Evolutionary conservation across 2,113 vertebrate genomes (phyloP), one percentile per base, ranked within the genome.

Genomic region (Hiodon tergisus): DNA sequence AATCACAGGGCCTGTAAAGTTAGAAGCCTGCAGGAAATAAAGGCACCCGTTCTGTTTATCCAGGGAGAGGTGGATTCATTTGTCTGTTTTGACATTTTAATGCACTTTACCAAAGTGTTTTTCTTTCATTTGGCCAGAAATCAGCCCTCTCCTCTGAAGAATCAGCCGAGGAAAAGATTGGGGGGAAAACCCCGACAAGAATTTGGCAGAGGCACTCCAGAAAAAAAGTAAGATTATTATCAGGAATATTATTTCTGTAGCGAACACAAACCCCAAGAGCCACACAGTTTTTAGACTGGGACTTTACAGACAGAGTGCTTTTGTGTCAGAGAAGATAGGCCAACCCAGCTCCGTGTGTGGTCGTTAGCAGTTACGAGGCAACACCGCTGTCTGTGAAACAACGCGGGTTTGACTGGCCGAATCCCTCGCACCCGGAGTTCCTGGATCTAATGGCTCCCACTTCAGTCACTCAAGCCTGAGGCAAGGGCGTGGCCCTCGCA

Each of bases 41-140:
- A 78, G 63, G 50, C 70, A 69, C 57, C 58, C 47, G 57, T 62
- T 76, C 58, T 76, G 75, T 76, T 70, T 70, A 76, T 76, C 68
- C 68, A 76, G 67, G 68, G 59, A 76, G 67, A 61, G 17, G 67
- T 48, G 17, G 68, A 69, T 62, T 76, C 60, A 71, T 76, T 62
- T 63, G 68, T 71, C 75, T 76, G 67, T 76, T 76, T 53, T 76
- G 75, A 76, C 75, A 63, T 76, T 70, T 76, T 76, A 76, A 76
- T 76, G 67, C 52, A 71, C 68, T 70, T 70, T 46, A 69, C 59
- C 51, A 9, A 48, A 59, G 75, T 76, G 58, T 76, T 74, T 61
- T 71, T 71, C 58, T 70, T 70, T 71, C 52, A 63, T 63, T 63
- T 76, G 75, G 68, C 75, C 14, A 31, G 51, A 57, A 76, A 61